phyloP scores from a whole-genome alignment of 2,113 vertebrate species.

The Taxidea taxus region DNA sequence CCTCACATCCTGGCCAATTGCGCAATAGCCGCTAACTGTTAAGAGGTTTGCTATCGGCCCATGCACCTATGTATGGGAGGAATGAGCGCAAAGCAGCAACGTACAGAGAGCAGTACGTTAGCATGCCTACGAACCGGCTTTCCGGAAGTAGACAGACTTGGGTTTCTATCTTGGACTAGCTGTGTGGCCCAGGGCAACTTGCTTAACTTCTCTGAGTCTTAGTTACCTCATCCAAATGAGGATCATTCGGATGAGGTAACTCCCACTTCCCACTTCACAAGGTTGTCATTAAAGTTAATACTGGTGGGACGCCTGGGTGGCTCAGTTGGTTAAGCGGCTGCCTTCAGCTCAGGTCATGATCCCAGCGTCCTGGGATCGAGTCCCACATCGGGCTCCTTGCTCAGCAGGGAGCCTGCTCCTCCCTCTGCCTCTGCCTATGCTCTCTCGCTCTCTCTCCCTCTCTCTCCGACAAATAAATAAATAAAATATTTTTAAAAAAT shows the following conservation, averaged over 20 bases:
- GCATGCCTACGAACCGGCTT: background rate
- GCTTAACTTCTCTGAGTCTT: slow-evolving; percentile 10
- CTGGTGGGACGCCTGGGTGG: too few species aligned
- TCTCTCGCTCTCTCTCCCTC: too few species aligned
- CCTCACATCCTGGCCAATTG: slow-evolving; percentile 68
- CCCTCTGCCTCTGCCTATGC: too few species aligned
- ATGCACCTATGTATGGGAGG: background rate
- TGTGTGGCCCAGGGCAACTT: background rate
- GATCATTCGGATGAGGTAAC: too few species aligned
- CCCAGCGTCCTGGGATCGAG: too few species aligned
- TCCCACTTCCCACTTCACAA: background rate
- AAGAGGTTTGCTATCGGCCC: slow-evolving; percentile 48
- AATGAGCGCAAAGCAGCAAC: slow-evolving; percentile 2
- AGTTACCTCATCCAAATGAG: background rate
- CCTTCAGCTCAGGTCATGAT: too few species aligned
- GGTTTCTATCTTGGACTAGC: background rate
- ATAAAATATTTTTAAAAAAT: too few species aligned
- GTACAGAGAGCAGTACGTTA: background rate
- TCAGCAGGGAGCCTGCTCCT: too few species aligned
- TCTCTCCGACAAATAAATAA: too few species aligned
- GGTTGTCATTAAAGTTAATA: background rate
- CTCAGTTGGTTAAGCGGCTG: too few species aligned
- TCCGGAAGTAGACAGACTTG: background rate
- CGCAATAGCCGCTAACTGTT: slow-evolving; percentile 43
- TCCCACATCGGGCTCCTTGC: too few species aligned